Conservation (phyloP, 2,797 vertebrate species). For the Mycteria americana region DNA sequence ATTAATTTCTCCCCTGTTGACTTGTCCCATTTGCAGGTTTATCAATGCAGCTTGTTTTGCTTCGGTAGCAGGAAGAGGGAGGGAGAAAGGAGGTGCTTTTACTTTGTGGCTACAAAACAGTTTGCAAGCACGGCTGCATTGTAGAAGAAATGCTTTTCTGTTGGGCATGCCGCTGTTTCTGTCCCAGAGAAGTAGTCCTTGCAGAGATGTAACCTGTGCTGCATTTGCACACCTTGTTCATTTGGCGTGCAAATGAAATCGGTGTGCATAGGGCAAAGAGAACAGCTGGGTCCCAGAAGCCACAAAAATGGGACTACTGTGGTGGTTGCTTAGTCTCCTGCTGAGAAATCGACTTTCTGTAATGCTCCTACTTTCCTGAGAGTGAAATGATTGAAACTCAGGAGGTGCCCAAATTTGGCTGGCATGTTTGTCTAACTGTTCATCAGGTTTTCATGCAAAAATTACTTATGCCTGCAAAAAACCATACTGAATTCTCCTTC, state of each 20-base stretch:
- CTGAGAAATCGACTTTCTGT: not conserved
- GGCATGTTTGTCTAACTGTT: not conserved
- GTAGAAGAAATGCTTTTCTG: not conserved
- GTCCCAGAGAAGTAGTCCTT: not conserved
- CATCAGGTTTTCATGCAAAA: not conserved
- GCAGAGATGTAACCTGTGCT: fast-evolving
- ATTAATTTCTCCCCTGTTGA: not conserved
- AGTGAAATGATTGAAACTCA: too few species aligned
- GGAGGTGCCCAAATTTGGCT: not conserved
- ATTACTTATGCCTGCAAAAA: not conserved
- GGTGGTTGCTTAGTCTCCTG: not conserved
- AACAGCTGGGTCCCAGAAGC: not conserved
- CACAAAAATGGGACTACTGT: not conserved
- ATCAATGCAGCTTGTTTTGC: not conserved
- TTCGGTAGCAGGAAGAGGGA: not conserved
- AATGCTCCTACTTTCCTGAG: not conserved
- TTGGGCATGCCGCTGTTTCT: fast-evolving
- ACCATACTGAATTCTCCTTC: not conserved
- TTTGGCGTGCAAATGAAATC: not conserved
- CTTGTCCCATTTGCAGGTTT: not conserved
- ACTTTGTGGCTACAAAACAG: not conserved
- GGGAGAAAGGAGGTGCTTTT: not conserved
- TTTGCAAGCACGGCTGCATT: not conserved
- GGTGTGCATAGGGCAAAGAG: fast-evolving
- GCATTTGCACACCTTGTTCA: not conserved